Base-by-base conservation (phyloP, 2,797 vertebrate species). In the Molothrus aeneus region DNA sequence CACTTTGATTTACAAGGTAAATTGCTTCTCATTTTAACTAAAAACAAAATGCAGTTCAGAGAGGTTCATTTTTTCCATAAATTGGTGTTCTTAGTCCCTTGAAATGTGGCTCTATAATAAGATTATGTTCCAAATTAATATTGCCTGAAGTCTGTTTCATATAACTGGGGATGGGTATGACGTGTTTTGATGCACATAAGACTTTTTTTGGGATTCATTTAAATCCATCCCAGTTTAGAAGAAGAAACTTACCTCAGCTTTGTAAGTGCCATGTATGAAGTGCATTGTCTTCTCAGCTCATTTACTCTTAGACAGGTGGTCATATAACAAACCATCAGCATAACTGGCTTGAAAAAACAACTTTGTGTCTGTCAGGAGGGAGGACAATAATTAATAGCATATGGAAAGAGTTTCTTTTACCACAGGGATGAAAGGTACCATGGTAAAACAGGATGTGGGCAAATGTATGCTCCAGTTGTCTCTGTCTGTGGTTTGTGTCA, bases 381-480 rank as follows among this genome's bases (percentile, higher is more conserved):
- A 93, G 73, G 50, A 78, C 80, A 94, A 32, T 77, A 85, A 95
- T 94, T 74, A 92, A 86, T 32, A 87, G 47, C 83, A 87, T 38
- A 81, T 90, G 95, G 92, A 77, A 81, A 71, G 51, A 74, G 86
- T 61, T 92, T 72, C 60, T 92, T 86, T 77, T 80, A 74, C 86
- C 81, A 68, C 57, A 78, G 71, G 88, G 80, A 92, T 95, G 90
- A 96, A 94, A 96, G 90, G 90, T 96, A 89, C 83, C 74, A 78
- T 65, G 86, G 71, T 96, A 92, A 94, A 92, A 88, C 90, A 95
- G 92, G 91, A 96, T 94, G 83, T 89, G 94, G 96, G 80, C 86
- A 95, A 90, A 93, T 72, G 77, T 80, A 80, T 71, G 80, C 57
- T 96, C 48, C 53, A 40, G 90, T 95, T 87, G 79, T 79, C 70